Evolutionary conservation across 2,888 invertebrate genomes (phyloP).

Genomic region (Pterobdella sp.): DNA sequence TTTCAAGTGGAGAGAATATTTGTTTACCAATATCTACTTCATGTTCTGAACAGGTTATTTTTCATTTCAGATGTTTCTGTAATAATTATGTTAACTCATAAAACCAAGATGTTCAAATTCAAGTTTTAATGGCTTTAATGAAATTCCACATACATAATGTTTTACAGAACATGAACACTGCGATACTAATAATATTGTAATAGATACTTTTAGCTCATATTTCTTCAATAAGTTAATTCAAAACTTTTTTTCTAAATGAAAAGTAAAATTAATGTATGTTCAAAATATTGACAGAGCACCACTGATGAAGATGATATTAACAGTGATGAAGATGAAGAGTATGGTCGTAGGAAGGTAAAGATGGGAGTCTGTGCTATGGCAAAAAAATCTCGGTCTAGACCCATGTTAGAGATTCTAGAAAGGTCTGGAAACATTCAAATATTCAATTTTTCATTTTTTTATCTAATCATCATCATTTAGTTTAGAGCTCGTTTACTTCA

Average conservation of each 20-base stretch:
- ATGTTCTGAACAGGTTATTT: slow-evolving; percentile 31
- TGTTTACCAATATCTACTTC: slow-evolving; percentile 29
- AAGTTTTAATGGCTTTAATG: no score
- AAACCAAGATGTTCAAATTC: no score
- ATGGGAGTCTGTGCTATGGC: slow-evolving; percentile 99
- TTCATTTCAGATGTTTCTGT: no score
- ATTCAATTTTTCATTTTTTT: slow-evolving; percentile 1
- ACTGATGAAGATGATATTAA: slow-evolving; percentile 24
- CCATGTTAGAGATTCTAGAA: slow-evolving; percentile 96
- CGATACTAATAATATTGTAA: no score
- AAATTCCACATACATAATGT: no score
- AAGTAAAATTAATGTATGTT: slow-evolving; percentile 10
- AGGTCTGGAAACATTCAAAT: neutral
- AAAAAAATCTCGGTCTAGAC: slow-evolving; percentile 96
- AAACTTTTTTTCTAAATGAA: neutral
- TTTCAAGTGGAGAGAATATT: slow-evolving; percentile 23
- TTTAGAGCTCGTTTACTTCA: no score
- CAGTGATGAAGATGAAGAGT: slow-evolving; percentile 14
- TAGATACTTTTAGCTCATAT: neutral
- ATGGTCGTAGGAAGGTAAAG: slow-evolving; percentile 56
- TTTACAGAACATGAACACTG: no score
- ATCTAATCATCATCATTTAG: no score
- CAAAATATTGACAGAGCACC: slow-evolving; percentile 20
- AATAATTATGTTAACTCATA: neutral
- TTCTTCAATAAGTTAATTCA: neutral